Base-by-base conservation (phyloP, 2,797 vertebrate species). In the Cyclopterus lumpus region DNA sequence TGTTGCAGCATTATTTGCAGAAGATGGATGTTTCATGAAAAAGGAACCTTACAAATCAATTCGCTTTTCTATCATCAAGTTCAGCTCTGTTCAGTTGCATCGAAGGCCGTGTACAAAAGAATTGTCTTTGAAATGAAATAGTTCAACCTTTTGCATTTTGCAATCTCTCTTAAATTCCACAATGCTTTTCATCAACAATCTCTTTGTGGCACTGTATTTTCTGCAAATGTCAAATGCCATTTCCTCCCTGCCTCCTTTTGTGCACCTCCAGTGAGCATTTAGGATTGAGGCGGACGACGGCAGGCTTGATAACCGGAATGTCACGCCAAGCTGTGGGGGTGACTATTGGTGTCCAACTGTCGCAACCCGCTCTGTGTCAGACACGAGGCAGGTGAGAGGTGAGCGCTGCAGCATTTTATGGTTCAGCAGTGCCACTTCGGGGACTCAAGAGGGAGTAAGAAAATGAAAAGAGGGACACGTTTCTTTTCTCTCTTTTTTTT, bases 331-430 rank as follows among this genome's bases (percentile, higher is more conserved):
- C 61, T 60, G 57, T 5, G 28, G 80, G 71, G 87, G 77, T 36
- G 67, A 79, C 79, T 70, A 26, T 78, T 15, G 34, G 68, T 79
- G 83, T 86, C 81, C 83, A 80, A 80, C 65, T 73, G 65, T 71
- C 77, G 5, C 68, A 75, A 70, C 82, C 81, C 12, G 81, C 87
- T 88, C 81, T 82, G 75, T 90, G 86, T 90, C 75, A 58, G 75
- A 86, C 87, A 89, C 76, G 65, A 81, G 80, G 72, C 60, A 1
- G 71, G 84, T 73, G 24, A 83, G 80, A 83, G 88, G 88, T 90
- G 81, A 87, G 26, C 5, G 26, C 75, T 63, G 77, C 81, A 46
- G 62, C 84, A 80, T 89, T 90, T 86, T 81, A 78, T 72, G 85
- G 86, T 86, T 90, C 89, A 87, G 82, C 53, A 2, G 67, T 55